Evolutionary conservation across 2,797 vertebrate species (phyloP).

Genomic region (Anas capensis): DNA sequence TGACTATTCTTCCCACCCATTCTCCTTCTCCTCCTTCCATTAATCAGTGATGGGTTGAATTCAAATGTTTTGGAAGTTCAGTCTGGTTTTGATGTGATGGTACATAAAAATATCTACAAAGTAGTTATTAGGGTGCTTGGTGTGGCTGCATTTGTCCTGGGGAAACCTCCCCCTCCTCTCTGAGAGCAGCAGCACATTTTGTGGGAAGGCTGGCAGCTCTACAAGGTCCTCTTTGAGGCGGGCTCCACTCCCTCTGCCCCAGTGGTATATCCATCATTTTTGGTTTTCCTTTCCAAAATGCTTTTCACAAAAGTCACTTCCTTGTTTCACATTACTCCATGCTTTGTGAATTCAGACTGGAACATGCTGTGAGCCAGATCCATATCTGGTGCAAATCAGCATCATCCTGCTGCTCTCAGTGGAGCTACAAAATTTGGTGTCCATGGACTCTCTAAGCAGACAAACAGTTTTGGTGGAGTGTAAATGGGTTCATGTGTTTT

Average conservation of each 20-base stretch:
- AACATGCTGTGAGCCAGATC: constrained; percentile 40
- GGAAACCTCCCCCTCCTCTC: constrained; percentile 44
- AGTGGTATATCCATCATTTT: constrained; percentile 73
- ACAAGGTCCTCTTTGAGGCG: constrained; percentile 68
- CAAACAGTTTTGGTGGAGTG: too few relatives aligned
- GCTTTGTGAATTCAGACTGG: constrained; percentile 64
- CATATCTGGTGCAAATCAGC: constrained; percentile 55
- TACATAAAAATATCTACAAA: constrained; percentile 62
- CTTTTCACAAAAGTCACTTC: constrained; percentile 76
- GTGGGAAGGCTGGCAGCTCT: constrained; percentile 67
- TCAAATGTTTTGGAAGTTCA: constrained; percentile 53
- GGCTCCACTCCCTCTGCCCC: constrained; percentile 67
- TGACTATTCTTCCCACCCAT: constrained; percentile 70
- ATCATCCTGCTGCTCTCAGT: constrained; percentile 42
- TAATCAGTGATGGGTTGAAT: constrained; percentile 64
- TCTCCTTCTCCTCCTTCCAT: constrained; percentile 65
- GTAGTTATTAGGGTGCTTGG: constrained; percentile 45
- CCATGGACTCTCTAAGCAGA: not conserved
- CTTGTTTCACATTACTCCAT: constrained; percentile 70
- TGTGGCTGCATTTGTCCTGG: constrained; percentile 63
- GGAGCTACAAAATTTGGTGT: not conserved
- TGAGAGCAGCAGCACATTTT: constrained; percentile 52
- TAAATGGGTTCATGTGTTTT: not conserved
- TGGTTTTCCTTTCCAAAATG: constrained; percentile 75
- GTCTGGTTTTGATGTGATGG: constrained; percentile 57